Evolutionary conservation across 2,888 invertebrate genomes (phyloP), one percentile per base, ranked within the genome.

Genomic region (Habrosyne pyritoides): DNA sequence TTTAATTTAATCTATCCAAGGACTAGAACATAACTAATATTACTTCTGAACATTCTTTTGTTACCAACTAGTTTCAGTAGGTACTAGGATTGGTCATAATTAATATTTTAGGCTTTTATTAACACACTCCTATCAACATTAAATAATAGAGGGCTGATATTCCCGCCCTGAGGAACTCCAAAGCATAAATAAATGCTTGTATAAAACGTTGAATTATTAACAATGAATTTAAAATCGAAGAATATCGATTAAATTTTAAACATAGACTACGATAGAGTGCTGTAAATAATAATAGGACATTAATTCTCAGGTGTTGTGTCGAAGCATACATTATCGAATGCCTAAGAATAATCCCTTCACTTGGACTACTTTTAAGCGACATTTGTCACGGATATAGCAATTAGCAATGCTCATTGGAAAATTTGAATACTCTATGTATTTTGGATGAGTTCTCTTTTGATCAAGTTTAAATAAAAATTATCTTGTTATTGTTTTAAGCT

Each of bases 281-380:
- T 6, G 18, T 42, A 42, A 6, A 42, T 18, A 42, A 42, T 18
- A 18, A 42, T 42, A 42, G 42, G 14, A 18, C 42, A 42, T 42
- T 42, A 50, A 28, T 50, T 50, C 50, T 10, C 18, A 50, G 28
- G 50, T 50, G 28, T 50, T 10, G n/a, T 5, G 10, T 50, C 30
- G 28, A 30, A 12, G 21, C 21, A 50, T 28, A 28, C 30, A 50
- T 50, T 28, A 50, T 50, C 28, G 10, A 50, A 50, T 30, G 50
- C 50, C 21, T 50, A 21, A 50, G 18, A 30, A 28, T 14, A 28
- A 50, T 50, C 50, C 50, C 50, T 50, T 50, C 50, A 50, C 49
- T n/a, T 30, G 49, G 6, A 49, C 49, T 49, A 28, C 50, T 50
- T 28, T 28, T 10, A 21, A 21, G 12, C 21, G 28, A 7, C 21